A percentile compares a stretch with the other conserved stretches of the same genome.
These are phyloP conservation scores for Bombus sibiricus DNA, from an alignment of 1,140 invertebrate species.

Conservation along the genomic window DNA sequence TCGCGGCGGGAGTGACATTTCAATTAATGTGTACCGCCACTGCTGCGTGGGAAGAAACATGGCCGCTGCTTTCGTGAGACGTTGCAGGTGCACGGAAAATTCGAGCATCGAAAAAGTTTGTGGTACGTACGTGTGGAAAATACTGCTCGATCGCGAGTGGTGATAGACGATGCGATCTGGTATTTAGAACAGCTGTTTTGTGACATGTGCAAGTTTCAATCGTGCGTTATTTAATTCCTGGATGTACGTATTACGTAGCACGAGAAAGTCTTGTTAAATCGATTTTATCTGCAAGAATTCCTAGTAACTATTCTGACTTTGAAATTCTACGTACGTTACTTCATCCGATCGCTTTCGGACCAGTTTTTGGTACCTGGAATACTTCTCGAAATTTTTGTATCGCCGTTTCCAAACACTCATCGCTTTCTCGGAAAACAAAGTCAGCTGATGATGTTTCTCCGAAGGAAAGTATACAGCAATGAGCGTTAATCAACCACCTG, in stretches of 20 bases:
- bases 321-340: background rate
- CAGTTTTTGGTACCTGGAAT: conserved; percentile 4
- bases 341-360: background rate
- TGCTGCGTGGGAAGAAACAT: conserved; percentile 74
- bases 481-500: background rate
- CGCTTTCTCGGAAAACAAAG: background rate
- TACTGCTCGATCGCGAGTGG: background rate
- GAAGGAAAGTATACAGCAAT: background rate
- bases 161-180: background rate
- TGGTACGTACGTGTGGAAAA: background rate
- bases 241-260: too few relatives aligned
- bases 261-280: background rate
- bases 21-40: conserved; percentile 78
- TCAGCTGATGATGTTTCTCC: background rate
- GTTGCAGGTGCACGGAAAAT: conserved; percentile 47
- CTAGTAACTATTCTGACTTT: background rate
- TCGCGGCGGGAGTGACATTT: conserved; percentile 78
- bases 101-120: background rate
- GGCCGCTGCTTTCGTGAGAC: background rate
- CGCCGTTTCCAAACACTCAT: background rate
- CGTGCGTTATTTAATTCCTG: too few relatives aligned
- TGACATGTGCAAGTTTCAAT: too few relatives aligned
- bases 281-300: background rate
- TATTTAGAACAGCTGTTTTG: background rate
- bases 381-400: background rate